Evolutionary conservation across 2,113 vertebrate genomes (phyloP), one percentile per base, ranked within the genome.

Genomic region (Heterochromis multidens): DNA sequence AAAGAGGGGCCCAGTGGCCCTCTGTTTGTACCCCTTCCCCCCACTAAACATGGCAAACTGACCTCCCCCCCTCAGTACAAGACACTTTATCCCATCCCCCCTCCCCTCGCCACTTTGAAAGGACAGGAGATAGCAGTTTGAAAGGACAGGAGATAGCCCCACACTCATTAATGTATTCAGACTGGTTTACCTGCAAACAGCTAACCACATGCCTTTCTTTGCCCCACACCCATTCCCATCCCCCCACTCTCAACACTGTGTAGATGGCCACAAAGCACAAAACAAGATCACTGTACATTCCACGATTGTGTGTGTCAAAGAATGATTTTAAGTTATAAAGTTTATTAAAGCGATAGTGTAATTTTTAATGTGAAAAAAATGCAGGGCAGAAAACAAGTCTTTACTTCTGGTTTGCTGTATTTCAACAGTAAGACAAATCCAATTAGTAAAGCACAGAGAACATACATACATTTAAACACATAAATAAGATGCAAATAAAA

Each of bases 81-180:
- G 93, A 94, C 88, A 93, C 87, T 93, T 93, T 91, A 92, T 91
- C 92, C 95, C 93, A 92, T 87, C 86, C 91, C 91, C 92, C 92
- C 92, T 83, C 86, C 84, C 79, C 78, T 93, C 87, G 67, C 76
- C 46, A 89, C 92, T 94, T 94, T 95, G 92, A 95, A 96, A 95
- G 88, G 93, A 95, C 94, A 96, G 93, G 94, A 95, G 95, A 96
- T 96, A 95, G 94, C 93, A 92, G 88, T 95, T 95, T 95, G 93
- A 95, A 95, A 96, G 91, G 89, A 95, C 94, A 96, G 94, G 95
- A 94, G 93, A 95, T 95, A 94, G 94, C 93, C 94, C 93, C 86
- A 91, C 87, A 94, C 94, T 96, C 94, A 93, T 95, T 91, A 89
- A 94, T 94, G 90, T 87, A 94, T 94, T 95, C 94, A 93, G 88